Percentiles rank a stretch among this genome's conserved stretches.
Conservation (phyloP, 2,888 invertebrate species). For the Salpingus planirostris region DNA sequence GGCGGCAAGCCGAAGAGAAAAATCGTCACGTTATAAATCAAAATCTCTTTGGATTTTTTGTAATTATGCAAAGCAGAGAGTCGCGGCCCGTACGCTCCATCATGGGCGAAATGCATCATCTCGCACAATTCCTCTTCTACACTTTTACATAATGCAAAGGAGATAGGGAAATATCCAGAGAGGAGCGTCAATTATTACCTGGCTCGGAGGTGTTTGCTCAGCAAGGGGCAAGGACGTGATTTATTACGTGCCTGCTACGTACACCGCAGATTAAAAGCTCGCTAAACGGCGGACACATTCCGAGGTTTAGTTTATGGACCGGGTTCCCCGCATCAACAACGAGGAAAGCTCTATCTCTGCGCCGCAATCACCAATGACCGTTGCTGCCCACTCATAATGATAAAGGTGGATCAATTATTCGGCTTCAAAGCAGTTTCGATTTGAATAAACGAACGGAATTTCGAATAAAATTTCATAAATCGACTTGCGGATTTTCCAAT, state of each 20-base stretch:
- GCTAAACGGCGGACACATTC: background rate
- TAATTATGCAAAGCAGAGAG: background rate
- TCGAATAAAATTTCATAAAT: too few relatives aligned
- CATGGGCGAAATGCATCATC: too few relatives aligned
- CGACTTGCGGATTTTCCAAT: too few relatives aligned
- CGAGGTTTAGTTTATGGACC: background rate
- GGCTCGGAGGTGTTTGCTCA: constrained; percentile 5
- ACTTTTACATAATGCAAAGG: too few relatives aligned
- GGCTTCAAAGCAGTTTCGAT: too few relatives aligned
- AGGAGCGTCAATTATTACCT: constrained; percentile 3
- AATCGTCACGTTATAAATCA: background rate
- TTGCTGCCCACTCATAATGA: too few relatives aligned
- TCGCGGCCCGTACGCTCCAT: background rate
- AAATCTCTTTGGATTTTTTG: background rate
- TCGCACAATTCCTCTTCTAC: too few relatives aligned
- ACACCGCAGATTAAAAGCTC: constrained; percentile 2
- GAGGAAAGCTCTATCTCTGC: background rate
- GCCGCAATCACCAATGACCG: too few relatives aligned
- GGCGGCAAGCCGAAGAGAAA: too few relatives aligned
- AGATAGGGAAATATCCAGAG: background rate
- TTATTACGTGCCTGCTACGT: constrained; percentile 5
- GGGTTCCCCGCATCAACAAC: background rate
- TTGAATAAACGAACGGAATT: too few relatives aligned
- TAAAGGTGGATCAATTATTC: too few relatives aligned
- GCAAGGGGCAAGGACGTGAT: constrained; percentile 7